phyloP scores from a whole-genome alignment of 2,888 invertebrate species.

The Nomada goodeniana region DNA sequence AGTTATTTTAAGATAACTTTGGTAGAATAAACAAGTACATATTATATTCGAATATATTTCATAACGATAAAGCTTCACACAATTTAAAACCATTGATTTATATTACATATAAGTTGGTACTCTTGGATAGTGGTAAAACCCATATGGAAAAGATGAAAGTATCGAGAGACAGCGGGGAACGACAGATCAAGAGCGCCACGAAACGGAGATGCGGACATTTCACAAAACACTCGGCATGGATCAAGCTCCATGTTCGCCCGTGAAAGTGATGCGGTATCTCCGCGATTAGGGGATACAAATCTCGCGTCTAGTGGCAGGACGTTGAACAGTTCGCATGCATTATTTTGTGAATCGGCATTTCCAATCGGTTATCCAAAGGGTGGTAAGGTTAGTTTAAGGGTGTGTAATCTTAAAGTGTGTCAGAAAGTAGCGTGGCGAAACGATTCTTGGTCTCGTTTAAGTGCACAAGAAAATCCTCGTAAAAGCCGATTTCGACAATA shows the following conservation, averaged over 20 bases:
- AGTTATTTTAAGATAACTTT: neutral
- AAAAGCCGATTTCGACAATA: slow-evolving; percentile 57
- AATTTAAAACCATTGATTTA: neutral
- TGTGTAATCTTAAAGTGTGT: slow-evolving; percentile 58
- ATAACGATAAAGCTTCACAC: too few species aligned
- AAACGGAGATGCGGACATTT: slow-evolving; percentile 69
- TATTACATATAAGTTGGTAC: neutral
- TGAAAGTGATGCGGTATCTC: slow-evolving; percentile 83
- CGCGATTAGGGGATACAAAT: slow-evolving; percentile 83
- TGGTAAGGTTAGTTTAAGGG: slow-evolving; percentile 48
- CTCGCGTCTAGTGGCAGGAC: slow-evolving; percentile 72
- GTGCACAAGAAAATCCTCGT: slow-evolving; percentile 41
- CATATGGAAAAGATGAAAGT: slow-evolving; percentile 38
- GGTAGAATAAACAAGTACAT: neutral
- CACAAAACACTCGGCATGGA: slow-evolving; percentile 77
- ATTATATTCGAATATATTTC: neutral
- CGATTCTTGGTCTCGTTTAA: slow-evolving; percentile 22
- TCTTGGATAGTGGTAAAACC: too few species aligned
- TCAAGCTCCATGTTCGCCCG: slow-evolving; percentile 82
- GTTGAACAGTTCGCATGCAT: slow-evolving; percentile 53
- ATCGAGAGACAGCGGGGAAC: slow-evolving; percentile 39
- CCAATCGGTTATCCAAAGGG: slow-evolving; percentile 21
- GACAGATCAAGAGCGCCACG: slow-evolving; percentile 64
- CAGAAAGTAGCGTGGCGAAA: slow-evolving; percentile 62
- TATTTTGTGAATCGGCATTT: slow-evolving; percentile 31